These are phyloP conservation scores for Elgaria multicarinata DNA, from an alignment of 2,113 vertebrate genomes.

Conservation along the genomic window DNA sequence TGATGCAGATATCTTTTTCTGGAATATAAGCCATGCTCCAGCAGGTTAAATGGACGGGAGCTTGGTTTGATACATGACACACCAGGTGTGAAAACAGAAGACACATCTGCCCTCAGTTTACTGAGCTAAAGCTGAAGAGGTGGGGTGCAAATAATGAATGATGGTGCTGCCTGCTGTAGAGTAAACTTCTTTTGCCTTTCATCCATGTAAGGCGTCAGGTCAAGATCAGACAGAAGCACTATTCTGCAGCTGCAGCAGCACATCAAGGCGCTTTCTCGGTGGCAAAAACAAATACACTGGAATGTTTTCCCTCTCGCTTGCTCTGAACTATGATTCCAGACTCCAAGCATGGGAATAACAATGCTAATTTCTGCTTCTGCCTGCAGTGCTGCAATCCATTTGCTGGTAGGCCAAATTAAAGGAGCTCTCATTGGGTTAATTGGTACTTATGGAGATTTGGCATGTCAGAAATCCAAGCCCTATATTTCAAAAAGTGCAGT, in stretches of 20 bases:
- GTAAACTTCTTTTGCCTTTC: not conserved
- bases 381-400: not conserved
- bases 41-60: fast-evolving
- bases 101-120: fast-evolving
- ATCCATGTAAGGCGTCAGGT: fast-evolving
- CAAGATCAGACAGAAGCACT: not conserved
- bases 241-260: not conserved
- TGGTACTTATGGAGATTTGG: not conserved
- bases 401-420: not conserved
- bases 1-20: not conserved
- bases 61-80: not conserved
- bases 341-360: not conserved
- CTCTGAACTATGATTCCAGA: not conserved
- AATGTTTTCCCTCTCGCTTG: not conserved
- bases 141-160: not conserved
- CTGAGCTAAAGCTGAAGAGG: not conserved
- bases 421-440: not conserved
- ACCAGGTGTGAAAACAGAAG: not conserved
- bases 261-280: not conserved
- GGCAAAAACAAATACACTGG: not conserved
- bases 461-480: not conserved
- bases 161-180: not conserved
- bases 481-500: not conserved
- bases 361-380: not conserved
- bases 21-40: not conserved